Evolutionary conservation across 2,113 vertebrate genomes (phyloP), one percentile per base, ranked within the genome.

Genomic region (Solenodon paradoxus): DNA sequence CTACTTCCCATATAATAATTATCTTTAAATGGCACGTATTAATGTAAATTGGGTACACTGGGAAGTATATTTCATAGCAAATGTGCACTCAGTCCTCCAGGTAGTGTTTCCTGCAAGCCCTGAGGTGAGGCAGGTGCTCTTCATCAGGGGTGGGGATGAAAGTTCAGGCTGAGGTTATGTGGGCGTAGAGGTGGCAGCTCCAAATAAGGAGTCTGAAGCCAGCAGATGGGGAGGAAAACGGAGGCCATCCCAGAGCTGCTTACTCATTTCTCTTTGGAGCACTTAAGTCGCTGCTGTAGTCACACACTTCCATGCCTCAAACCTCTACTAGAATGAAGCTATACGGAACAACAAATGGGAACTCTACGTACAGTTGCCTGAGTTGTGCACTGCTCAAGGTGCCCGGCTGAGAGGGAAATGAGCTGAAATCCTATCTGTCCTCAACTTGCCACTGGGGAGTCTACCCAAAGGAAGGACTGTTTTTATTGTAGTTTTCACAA

Each of bases 11-110:
- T 88, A 96, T 86, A 97, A 98, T 99, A 99, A 99, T 99, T 99
- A 98, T 97, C 98, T 99, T 99, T 99, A 99, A 99, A 99, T 99
- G 99, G 99, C 98, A 98, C 96, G 97, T 98, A 99, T 99, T 99
- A 99, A 98, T 99, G 99, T 98, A 99, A 99, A 99, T 99, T 97
- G 95, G 98, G 98, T 98, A 98, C 98, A 98, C 97, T 91, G 97
- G 98, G 98, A 98, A 98, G 99, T 98, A 98, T 98, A 98, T 97
- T 98, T 97, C 95, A 96, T 90, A 90, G 74, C 2, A 28, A 94
- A 79, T 24, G 30, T 71, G 59, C 64, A 16, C 51, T 88, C 32
- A 3, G 59, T 26, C n/a, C 59, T 95, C 61, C 55, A 63, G 78
- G 75, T 32, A 35, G 78, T 30, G 78, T 93, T 95, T 96, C 40